phyloP scores from a whole-genome alignment of 1,140 invertebrate species.

The Cyphomyrmex costatus region DNA sequence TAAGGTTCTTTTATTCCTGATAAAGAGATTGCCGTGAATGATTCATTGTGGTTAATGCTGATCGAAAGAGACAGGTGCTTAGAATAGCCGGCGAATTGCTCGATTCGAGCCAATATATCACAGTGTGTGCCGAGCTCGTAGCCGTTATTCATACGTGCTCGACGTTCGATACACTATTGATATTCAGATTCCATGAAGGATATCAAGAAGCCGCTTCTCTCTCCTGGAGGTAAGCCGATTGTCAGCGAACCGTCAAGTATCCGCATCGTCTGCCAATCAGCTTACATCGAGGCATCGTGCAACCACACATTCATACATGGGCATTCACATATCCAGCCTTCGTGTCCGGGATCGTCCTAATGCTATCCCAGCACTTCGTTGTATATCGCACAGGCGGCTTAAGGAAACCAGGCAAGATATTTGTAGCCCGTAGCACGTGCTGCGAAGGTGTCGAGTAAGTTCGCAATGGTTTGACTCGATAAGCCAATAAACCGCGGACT shows the following conservation, averaged over 20 bases:
- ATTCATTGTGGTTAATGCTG: background rate
- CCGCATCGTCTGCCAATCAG: constrained; percentile 74
- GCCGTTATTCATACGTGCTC: constrained; percentile 20
- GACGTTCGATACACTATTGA: constrained; percentile 58
- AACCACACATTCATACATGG: background rate
- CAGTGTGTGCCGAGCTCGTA: background rate
- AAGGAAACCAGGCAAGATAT: constrained; percentile 70
- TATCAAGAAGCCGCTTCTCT: constrained; percentile 66
- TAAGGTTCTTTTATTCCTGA: background rate
- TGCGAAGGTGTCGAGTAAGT: constrained; percentile 51
- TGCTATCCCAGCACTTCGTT: constrained; percentile 14
- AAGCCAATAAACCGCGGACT: constrained; percentile 68
- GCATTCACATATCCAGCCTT: constrained; percentile 13
- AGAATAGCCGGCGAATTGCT: background rate
- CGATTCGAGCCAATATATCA: constrained; percentile 11
- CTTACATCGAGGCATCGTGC: constrained; percentile 59
- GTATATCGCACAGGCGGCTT: constrained; percentile 67
- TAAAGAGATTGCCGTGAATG: background rate
- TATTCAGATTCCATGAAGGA: constrained; percentile 63
- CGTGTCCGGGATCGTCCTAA: constrained; percentile 27
- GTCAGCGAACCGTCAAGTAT: constrained; percentile 71
- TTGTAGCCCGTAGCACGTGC: constrained; percentile 59
- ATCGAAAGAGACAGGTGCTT: constrained; percentile 13
- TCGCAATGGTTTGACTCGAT: constrained; percentile 60
- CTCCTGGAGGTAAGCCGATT: constrained; percentile 70